Conservation (phyloP, 1,140 invertebrate genomes). For the Heliconius himera region DNA sequence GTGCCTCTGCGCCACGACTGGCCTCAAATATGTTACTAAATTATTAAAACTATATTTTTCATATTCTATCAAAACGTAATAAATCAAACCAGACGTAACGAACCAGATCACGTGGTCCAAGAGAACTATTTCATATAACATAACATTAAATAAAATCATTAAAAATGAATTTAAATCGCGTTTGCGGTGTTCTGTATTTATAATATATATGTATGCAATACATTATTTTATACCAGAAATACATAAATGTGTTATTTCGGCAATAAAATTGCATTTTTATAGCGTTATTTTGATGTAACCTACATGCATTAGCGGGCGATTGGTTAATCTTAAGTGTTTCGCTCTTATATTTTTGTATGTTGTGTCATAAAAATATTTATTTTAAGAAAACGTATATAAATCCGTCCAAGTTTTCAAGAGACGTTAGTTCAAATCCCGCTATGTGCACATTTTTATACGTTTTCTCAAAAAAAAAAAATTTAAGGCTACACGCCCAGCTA, state of each 20-base stretch:
- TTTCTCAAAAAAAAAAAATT: too few relatives aligned
- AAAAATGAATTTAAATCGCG: background rate
- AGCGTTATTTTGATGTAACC: background rate
- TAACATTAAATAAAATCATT: constrained; percentile 19
- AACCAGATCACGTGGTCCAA: background rate
- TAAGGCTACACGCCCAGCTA: too few relatives aligned
- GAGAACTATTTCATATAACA: constrained; percentile 17
- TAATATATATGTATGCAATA: background rate
- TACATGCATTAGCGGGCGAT: background rate
- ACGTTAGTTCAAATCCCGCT: too few relatives aligned
- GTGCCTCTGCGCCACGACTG: too few relatives aligned
- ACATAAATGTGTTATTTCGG: background rate
- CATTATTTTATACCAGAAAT: background rate
- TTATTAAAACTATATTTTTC: too few relatives aligned
- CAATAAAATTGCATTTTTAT: background rate
- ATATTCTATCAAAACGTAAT: too few relatives aligned
- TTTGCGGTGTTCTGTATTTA: background rate
- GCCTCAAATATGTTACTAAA: too few relatives aligned
- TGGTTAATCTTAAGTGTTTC: background rate
- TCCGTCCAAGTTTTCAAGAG: too few relatives aligned
- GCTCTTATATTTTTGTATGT: background rate
- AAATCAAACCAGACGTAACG: background rate
- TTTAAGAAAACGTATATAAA: too few relatives aligned
- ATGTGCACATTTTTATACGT: too few relatives aligned
- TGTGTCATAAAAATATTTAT: too few relatives aligned